Base-by-base conservation (phyloP, 2,113 vertebrate genomes). In the Struthidea cinerea region DNA sequence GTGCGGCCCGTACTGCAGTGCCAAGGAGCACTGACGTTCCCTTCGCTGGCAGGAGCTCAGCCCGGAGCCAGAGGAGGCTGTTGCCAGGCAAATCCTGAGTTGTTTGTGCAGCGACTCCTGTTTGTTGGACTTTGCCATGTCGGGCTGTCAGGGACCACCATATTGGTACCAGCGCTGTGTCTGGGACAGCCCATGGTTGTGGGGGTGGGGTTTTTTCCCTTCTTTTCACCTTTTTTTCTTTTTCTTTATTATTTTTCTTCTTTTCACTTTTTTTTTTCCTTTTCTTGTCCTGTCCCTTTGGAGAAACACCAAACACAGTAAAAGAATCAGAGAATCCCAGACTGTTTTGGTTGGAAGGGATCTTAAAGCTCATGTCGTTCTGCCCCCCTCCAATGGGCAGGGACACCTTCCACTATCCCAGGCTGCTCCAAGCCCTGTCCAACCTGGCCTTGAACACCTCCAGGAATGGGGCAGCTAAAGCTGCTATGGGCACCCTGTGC, bases 71-170 rank as follows among this genome's bases (percentile, higher is more conserved):
- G 52, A 46, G 87, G 84, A 88, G 78, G 80, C 70, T 92, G 97
- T 93, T 96, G 81, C 96, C 82, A 63, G 90, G 93, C 87, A 64
- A 87, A 91, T 16, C 30, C 59, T 0, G 69, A 94, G 84, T 52
- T 97, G 94, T 94, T 97, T 93, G 70, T 68, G 77, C 89, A 64
- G 88, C 3, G 1, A 0, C 23, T 81, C 46, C 85, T 33, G 46
- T 21, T 68, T 13, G 83, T 85, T 84, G 93, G 71, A 76, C 91
- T 97, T 88, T 86, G 89, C 82, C 49, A 6, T 14, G 35, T n/a
- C 12, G 2, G 55, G 60, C 70, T 69, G 86, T 60, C 71, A 22
- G 24, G 64, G 61, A 56, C 57, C 74, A 17, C 30, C 65, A 33
- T 63, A 22, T 59, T 33, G 70, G 52, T 75, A 52, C 65, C 64